Conservation (phyloP, 1,140 invertebrate genomes). For the Dolichoris vasculosae region DNA sequence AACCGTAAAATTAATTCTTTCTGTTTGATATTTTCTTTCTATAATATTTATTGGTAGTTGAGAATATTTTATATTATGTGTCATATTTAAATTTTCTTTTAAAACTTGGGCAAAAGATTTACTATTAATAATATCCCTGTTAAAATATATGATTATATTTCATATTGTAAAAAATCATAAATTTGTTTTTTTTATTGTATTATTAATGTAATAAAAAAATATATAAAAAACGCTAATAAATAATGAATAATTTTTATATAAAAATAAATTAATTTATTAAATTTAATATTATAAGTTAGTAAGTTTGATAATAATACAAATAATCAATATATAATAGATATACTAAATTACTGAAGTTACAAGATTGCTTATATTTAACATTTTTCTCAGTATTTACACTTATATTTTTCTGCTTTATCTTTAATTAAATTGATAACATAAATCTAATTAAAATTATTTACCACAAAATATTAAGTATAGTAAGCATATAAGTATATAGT, state of each 20-base stretch:
- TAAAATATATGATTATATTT: conserved; percentile 40
- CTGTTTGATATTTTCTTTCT: conserved; percentile 53
- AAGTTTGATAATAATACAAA: no score
- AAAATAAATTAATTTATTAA: no score
- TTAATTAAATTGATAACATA: no score
- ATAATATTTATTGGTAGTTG: conserved; percentile 54
- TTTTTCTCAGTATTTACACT: no score
- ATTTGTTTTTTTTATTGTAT: background rate
- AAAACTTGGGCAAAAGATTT: conserved; percentile 52
- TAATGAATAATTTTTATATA: background rate
- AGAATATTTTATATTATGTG: conserved; percentile 58
- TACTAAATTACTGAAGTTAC: no score
- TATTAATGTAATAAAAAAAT: background rate
- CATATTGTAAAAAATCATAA: background rate
- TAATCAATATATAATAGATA: no score
- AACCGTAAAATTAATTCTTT: conserved; percentile 54
- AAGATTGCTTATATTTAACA: no score
- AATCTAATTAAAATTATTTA: no score
- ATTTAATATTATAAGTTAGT: no score
- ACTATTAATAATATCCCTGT: conserved; percentile 64
- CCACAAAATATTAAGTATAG: no score
- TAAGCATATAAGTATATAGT: no score
- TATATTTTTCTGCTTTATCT: no score
- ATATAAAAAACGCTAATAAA: background rate
- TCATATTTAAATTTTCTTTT: conserved; percentile 41